These are phyloP conservation scores for Nesidiocoris tenuis DNA, from an alignment of 2,888 invertebrate genomes.

Conservation along the genomic window DNA sequence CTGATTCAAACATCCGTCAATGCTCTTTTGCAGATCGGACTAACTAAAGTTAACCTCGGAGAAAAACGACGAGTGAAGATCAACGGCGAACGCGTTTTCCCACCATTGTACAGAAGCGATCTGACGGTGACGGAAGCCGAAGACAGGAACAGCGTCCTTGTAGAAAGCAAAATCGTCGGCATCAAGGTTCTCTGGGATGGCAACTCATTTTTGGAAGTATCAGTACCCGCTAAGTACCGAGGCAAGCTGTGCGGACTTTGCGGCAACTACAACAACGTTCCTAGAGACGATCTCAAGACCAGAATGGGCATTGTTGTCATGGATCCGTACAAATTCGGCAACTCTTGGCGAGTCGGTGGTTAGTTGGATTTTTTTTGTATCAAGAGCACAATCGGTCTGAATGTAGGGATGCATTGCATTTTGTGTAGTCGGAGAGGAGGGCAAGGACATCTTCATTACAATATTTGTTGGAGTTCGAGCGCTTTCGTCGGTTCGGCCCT, in stretches of 20 bases:
- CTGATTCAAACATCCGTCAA: too few relatives aligned
- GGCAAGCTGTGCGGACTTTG: slow-evolving; percentile 83
- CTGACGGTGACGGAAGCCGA: slow-evolving; percentile 66
- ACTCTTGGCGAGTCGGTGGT: slow-evolving; percentile 88
- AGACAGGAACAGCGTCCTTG: slow-evolving; percentile 62
- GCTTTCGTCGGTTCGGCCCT: background rate
- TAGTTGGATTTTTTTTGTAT: background rate
- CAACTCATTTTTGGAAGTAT: slow-evolving; percentile 82
- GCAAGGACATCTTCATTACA: background rate
- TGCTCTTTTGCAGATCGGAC: slow-evolving; percentile 58
- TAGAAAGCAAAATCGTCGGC: slow-evolving; percentile 68
- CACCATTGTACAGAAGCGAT: slow-evolving; percentile 62
- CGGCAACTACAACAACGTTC: slow-evolving; percentile 88
- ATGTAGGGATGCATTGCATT: too few relatives aligned
- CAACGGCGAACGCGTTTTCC: slow-evolving; percentile 70
- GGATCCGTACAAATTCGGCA: slow-evolving; percentile 72
- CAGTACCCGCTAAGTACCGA: slow-evolving; percentile 73
- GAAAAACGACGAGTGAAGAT: slow-evolving; percentile 84
- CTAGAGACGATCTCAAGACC: slow-evolving; percentile 79
- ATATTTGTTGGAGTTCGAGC: background rate
- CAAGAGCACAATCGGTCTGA: too few relatives aligned
- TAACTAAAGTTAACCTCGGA: slow-evolving; percentile 78
- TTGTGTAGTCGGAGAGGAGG: background rate
- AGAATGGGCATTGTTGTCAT: slow-evolving; percentile 66
- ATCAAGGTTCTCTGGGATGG: slow-evolving; percentile 90